Conservation (phyloP, 2,888 invertebrate genomes). For the Callyntrura guangdongensis region DNA sequence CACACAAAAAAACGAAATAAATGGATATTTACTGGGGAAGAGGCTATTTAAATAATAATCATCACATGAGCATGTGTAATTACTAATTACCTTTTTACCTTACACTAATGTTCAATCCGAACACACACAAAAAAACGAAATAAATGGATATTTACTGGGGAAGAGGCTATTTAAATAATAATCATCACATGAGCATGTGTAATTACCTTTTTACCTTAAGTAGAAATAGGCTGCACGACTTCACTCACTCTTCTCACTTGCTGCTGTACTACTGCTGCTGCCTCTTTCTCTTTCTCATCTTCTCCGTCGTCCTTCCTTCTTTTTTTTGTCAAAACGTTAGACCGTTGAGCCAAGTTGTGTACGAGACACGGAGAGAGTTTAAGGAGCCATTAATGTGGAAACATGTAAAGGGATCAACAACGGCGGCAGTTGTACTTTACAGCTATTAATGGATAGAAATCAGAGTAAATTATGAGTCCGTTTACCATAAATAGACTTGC, state of each 20-base stretch:
- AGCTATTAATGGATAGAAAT: conserved; percentile 61
- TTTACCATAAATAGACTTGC: conserved; percentile 66
- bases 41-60: conserved; percentile 76
- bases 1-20: conserved; percentile 21
- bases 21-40: conserved; percentile 68
- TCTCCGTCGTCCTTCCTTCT: not conserved
- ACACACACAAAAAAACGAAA: conserved; percentile 19
- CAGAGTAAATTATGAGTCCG: conserved; percentile 65
- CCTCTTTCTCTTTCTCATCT: conserved; percentile 42
- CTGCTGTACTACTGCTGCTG: too few relatives aligned
- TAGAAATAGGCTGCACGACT: conserved; percentile 76
- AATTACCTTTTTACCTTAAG: conserved; percentile 77
- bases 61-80: conserved; percentile 71
- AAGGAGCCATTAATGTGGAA: conserved; percentile 47
- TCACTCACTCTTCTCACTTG: conserved; percentile 36
- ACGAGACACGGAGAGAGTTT: not conserved
- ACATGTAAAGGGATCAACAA: conserved; percentile 50
- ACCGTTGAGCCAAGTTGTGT: too few relatives aligned
- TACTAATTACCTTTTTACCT: conserved; percentile 77
- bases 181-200: conserved; percentile 69
- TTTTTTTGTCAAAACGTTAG: conserved; percentile 11
- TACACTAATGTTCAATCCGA: conserved; percentile 28
- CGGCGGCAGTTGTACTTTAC: conserved; percentile 29
- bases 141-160: conserved; percentile 66
- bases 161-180: conserved; percentile 76